A percentile compares a stretch with the other conserved stretches of the same genome.
phyloP scores from a whole-genome alignment of 2,797 vertebrate genomes.

The Valencia hispanica region DNA sequence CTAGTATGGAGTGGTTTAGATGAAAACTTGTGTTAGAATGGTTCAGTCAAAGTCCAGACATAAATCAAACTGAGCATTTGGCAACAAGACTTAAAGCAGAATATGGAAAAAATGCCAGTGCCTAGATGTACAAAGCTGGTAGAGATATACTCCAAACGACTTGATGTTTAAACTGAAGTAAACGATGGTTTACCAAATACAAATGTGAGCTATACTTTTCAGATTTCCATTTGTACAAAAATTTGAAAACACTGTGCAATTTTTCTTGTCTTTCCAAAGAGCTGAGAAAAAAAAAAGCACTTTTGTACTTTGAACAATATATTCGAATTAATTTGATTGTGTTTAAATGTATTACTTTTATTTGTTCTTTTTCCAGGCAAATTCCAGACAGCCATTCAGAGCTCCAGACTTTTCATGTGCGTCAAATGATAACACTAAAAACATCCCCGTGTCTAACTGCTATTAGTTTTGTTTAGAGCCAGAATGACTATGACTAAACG shows the following conservation, averaged over 20 bases:
- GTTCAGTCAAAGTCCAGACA: neutral
- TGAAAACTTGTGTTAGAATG: neutral
- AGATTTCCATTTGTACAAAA: neutral
- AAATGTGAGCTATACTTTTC: neutral
- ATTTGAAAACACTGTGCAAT: neutral
- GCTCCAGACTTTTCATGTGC: neutral
- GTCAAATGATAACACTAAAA: neutral
- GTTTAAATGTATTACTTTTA: too few species aligned
- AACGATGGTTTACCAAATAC: neutral
- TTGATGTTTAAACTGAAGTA: neutral
- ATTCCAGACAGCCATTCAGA: too few species aligned
- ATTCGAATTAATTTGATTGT: too few species aligned
- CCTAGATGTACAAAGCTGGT: neutral
- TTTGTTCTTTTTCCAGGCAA: too few species aligned
- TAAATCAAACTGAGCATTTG: neutral
- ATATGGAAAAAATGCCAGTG: neutral
- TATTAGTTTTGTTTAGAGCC: constrained; percentile 2
- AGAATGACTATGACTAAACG: neutral
- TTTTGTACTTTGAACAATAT: neutral
- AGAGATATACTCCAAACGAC: neutral
- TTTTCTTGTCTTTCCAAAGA: neutral
- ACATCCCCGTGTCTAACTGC: neutral
- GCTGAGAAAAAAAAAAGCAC: neutral
- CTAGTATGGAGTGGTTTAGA: neutral
- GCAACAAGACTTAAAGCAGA: neutral